phyloP scores from a whole-genome alignment of 2,888 invertebrate genomes.

The Neoaliturus tenellus region DNA sequence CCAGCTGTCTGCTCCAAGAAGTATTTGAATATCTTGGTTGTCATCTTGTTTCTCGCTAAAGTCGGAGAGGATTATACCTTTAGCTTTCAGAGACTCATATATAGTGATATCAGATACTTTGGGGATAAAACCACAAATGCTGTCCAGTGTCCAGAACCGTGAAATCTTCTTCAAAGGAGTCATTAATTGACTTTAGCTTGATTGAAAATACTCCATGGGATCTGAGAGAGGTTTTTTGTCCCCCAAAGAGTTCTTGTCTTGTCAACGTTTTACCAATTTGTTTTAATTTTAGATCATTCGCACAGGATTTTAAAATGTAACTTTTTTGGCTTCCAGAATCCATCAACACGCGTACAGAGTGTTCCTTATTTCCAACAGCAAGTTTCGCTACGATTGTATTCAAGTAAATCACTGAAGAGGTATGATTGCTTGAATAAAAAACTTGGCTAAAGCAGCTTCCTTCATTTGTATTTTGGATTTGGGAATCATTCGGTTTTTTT shows the following conservation, averaged over 20 bases:
- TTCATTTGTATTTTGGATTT: too few relatives aligned
- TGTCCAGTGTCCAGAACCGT: conserved; percentile 41
- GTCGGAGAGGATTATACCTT: conserved; percentile 54
- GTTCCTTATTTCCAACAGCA: background rate
- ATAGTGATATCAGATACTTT: conserved; percentile 22
- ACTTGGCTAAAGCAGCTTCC: background rate
- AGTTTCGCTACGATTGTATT: background rate
- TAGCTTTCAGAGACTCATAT: conserved; percentile 13
- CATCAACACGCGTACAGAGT: conserved; percentile 49
- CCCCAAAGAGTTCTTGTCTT: conserved; percentile 41
- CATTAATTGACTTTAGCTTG: conserved; percentile 11
- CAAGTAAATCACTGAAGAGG: background rate
- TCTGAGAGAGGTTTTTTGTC: background rate
- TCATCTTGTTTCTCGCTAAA: background rate
- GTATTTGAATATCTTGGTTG: conserved; percentile 42
- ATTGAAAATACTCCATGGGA: conserved; percentile 24
- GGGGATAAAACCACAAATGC: conserved; percentile 47
- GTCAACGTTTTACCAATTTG: background rate
- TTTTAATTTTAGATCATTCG: conserved; percentile 1
- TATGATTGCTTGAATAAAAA: background rate
- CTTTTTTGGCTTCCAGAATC: conserved; percentile 59
- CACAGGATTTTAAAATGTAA: conserved; percentile 57
- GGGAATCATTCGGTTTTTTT: too few relatives aligned
- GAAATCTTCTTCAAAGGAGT: conserved; percentile 4
- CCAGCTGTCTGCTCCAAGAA: conserved; percentile 57